A percentile compares a stretch with the other conserved stretches of the same genome.
phyloP scores from a whole-genome alignment of 2,888 invertebrate genomes.

The Stenolophus ochropezus region DNA sequence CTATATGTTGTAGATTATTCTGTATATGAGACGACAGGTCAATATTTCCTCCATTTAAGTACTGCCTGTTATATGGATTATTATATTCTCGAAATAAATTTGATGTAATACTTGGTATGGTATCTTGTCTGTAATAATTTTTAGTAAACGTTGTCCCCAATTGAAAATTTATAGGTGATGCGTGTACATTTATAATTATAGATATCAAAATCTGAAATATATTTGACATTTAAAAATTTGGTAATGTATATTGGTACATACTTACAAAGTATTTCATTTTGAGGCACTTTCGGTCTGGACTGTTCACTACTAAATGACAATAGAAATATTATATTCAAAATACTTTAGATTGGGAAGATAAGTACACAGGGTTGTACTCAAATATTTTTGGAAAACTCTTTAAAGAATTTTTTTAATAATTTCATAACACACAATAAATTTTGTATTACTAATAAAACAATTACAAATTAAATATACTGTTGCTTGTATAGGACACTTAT shows the following conservation, averaged over 20 bases:
- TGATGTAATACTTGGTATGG: not conserved
- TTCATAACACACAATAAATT: too few relatives aligned
- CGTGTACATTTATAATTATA: not conserved
- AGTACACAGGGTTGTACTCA: not conserved
- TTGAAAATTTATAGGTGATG: too few relatives aligned
- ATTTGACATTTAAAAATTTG: not conserved
- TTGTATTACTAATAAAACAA: too few relatives aligned
- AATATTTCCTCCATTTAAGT: not conserved
- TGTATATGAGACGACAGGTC: not conserved
- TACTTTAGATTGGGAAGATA: not conserved
- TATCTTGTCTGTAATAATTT: not conserved
- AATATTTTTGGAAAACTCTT: too few relatives aligned
- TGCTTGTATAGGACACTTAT: too few relatives aligned
- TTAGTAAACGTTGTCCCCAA: not conserved
- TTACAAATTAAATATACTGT: too few relatives aligned
- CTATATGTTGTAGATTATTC: not conserved
- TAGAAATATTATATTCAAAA: not conserved
- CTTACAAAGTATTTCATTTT: not conserved
- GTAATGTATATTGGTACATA: not conserved
- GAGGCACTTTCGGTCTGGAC: not conserved
- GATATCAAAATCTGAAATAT: not conserved
- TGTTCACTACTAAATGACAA: not conserved
- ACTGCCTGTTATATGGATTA: not conserved
- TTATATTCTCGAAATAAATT: not conserved
- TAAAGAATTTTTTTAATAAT: too few relatives aligned